phyloP scores from a whole-genome alignment of 2,113 vertebrate species.

The Tauraco erythrolophus region DNA sequence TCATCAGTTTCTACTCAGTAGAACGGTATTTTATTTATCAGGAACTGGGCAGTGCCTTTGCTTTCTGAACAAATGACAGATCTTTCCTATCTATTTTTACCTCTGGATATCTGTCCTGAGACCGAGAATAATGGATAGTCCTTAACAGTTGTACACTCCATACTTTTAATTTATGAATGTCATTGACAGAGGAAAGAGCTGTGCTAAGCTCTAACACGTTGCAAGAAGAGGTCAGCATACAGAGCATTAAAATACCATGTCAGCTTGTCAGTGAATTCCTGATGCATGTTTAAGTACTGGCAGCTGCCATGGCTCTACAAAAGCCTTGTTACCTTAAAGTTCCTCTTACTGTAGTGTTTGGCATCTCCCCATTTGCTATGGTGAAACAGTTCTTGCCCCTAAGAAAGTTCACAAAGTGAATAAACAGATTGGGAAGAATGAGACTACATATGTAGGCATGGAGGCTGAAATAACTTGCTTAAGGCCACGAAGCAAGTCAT shows the following conservation, averaged over 20 bases:
- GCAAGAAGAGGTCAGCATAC: conserved; percentile 16
- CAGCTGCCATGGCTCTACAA: background rate
- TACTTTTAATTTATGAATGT: background rate
- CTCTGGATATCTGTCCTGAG: background rate
- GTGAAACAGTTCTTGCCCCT: background rate
- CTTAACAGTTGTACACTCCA: background rate
- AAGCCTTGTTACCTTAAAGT: background rate
- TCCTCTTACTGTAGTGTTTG: background rate
- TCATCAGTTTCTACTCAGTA: conserved; percentile 1
- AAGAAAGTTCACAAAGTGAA: background rate
- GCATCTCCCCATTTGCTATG: background rate
- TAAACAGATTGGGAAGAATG: background rate
- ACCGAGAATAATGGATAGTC: background rate
- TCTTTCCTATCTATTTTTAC: conserved; percentile 29
- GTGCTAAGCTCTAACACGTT: background rate
- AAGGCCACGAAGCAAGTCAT: background rate
- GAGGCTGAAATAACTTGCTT: background rate
- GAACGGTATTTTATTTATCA: background rate
- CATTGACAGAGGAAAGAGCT: background rate
- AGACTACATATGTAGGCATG: background rate
- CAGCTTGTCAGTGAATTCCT: conserved; percentile 22
- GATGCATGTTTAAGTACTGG: background rate
- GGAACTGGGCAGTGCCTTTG: background rate
- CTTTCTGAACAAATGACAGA: conserved; percentile 28
- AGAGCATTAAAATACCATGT: conserved; percentile 10